Percentiles rank a stretch among this genome's conserved stretches.
Conservation (phyloP, 37 sponge, comb jelly and placozoan species). For the Diacarnus erythraeanus region DNA sequence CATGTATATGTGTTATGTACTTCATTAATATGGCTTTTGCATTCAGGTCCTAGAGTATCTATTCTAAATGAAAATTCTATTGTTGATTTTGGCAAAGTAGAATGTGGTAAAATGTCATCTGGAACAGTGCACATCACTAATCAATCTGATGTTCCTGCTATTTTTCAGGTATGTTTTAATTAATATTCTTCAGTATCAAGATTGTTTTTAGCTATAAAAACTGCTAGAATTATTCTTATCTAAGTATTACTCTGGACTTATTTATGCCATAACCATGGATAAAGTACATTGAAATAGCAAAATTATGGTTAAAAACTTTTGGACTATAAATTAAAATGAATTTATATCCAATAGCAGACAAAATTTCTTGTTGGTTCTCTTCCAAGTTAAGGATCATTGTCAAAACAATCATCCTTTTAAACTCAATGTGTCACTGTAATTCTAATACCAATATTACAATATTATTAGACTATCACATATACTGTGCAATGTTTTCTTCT, state of each 20-base stretch:
- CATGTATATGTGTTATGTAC: no score
- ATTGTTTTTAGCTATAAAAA: no score
- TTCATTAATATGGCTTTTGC: no score
- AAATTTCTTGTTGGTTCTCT: not conserved
- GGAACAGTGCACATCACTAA: conserved; percentile 66
- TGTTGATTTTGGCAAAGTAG: conserved; percentile 68
- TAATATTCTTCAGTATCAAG: not conserved
- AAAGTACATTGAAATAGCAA: not conserved
- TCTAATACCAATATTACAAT: no score
- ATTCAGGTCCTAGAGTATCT: conserved; percentile 54
- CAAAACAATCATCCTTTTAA: no score
- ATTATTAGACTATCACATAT: no score
- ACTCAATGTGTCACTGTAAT: no score
- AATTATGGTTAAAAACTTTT: not conserved
- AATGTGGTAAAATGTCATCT: conserved; percentile 49
- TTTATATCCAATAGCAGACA: no score
- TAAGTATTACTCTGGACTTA: no score
- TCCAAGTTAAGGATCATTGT: no score
- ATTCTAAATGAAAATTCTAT: conserved; percentile 22
- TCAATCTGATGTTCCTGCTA: conserved; percentile 52
- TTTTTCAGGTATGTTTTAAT: conserved; percentile 60
- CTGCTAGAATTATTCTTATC: no score
- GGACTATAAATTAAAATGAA: not conserved
- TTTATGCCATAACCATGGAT: not conserved
- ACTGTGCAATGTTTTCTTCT: no score